Conservation (phyloP, 2,888 invertebrate genomes). For the Drosophila anomalipes region DNA sequence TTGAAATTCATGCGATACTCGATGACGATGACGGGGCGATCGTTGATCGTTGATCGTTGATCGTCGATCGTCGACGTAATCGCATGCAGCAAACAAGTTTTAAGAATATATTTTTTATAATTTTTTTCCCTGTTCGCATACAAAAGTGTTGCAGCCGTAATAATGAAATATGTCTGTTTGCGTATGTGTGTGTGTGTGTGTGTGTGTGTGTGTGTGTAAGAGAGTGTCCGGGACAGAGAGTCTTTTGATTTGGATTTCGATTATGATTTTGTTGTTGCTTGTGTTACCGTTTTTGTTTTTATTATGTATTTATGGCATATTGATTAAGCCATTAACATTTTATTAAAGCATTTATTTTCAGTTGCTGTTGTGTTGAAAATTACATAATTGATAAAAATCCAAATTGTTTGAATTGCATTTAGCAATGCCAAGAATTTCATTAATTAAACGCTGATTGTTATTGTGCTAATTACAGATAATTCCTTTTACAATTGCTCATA, state of each 20-base stretch:
- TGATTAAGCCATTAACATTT: constrained; percentile 81
- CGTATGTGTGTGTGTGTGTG: constrained; percentile 10
- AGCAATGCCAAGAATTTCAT: constrained; percentile 62
- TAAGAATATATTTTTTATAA: constrained; percentile 76
- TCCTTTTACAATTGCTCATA: constrained; percentile 29
- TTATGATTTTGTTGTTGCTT: constrained; percentile 43
- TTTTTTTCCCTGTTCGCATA: constrained; percentile 59
- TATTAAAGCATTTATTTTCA: constrained; percentile 74
- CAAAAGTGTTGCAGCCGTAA: constrained; percentile 72
- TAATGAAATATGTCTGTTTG: constrained; percentile 46
- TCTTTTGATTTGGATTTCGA: constrained; percentile 43
- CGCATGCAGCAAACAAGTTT: constrained; percentile 78
- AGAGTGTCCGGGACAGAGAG: constrained; percentile 50
- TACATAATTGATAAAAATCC: constrained; percentile 54
- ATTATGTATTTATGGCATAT: constrained; percentile 77
- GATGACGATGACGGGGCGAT: constrained; percentile 68
- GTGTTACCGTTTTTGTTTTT: constrained; percentile 17
- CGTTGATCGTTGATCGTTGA: constrained; percentile 24
- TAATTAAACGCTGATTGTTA: constrained; percentile 64
- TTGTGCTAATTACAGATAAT: constrained; percentile 61
- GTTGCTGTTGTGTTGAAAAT: constrained; percentile 24
- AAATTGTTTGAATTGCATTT: constrained; percentile 61
- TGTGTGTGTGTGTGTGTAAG: constrained; percentile 19
- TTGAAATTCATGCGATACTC: constrained; percentile 76
- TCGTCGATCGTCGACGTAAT: constrained; percentile 64